Percentiles rank a stretch among this genome's conserved stretches.
Conservation (phyloP, 1,140 invertebrate species). For the Drosophila serrata region DNA sequence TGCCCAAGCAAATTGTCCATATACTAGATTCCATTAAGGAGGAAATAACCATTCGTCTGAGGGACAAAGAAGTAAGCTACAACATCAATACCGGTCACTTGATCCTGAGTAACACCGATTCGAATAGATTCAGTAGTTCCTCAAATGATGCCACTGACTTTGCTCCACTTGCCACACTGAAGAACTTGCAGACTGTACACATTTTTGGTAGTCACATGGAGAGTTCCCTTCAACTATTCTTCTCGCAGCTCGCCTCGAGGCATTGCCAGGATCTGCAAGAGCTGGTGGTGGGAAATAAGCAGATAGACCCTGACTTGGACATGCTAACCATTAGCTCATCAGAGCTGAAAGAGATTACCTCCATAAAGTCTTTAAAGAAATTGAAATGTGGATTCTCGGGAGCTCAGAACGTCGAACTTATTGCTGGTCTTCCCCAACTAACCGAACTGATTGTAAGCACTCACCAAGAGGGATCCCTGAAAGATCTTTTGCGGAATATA, state of each 20-base stretch:
- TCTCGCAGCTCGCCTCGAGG: conserved; percentile 1
- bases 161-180: not conserved
- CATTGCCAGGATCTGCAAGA: not conserved
- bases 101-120: not conserved
- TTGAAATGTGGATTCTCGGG: conserved; percentile 9
- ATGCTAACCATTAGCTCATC: not conserved
- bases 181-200: not conserved
- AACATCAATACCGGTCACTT: not conserved
- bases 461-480: not conserved
- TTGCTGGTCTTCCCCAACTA: not conserved
- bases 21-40: not conserved
- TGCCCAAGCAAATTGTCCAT: not conserved
- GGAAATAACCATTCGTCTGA: not conserved
- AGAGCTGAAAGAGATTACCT: not conserved
- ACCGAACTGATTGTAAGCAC: not conserved
- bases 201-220: not conserved
- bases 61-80: not conserved
- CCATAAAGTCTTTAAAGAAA: not conserved
- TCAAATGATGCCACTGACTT: not conserved
- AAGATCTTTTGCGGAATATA: not conserved
- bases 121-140: not conserved
- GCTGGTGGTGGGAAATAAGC: not conserved
- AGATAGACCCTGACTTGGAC: not conserved
- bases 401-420: not conserved
- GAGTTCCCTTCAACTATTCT: not conserved